Conservation (phyloP, 2,113 vertebrate species). For the Aldabrachelys gigantea region DNA sequence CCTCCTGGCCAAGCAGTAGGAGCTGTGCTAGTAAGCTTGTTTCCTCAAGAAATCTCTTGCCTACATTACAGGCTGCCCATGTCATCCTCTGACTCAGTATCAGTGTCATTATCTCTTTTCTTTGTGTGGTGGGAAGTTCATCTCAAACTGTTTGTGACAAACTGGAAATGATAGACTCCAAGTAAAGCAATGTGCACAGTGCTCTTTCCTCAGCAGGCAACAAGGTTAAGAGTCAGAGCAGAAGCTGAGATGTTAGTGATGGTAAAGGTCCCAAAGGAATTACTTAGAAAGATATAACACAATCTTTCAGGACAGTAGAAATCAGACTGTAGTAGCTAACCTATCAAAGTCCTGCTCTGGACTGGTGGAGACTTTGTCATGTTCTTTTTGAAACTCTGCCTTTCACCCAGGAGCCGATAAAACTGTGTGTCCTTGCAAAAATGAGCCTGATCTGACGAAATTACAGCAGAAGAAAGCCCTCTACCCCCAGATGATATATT, state of each 20-base stretch:
- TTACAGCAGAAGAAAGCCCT: background rate
- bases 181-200: fast-evolving
- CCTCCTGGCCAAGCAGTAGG: background rate
- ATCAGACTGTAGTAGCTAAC: background rate
- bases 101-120: background rate
- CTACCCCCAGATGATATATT: background rate
- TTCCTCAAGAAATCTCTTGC: background rate
- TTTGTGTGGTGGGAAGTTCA: background rate
- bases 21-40: background rate
- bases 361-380: background rate
- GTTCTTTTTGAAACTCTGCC: background rate
- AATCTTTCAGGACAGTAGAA: background rate
- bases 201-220: background rate
- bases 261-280: fast-evolving
- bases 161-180: background rate
- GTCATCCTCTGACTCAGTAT: background rate
- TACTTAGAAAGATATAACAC: background rate
- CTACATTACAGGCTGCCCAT: background rate
- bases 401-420: background rate
- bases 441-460: background rate
- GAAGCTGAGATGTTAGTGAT: background rate
- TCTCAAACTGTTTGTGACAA: background rate
- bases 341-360: background rate
- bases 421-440: background rate
- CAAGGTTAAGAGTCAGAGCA: background rate